Percentiles rank a stretch among this genome's conserved stretches.
Evolutionary conservation across 2,797 vertebrate genomes (phyloP).

Genomic region (Champsocephalus gunnari): DNA sequence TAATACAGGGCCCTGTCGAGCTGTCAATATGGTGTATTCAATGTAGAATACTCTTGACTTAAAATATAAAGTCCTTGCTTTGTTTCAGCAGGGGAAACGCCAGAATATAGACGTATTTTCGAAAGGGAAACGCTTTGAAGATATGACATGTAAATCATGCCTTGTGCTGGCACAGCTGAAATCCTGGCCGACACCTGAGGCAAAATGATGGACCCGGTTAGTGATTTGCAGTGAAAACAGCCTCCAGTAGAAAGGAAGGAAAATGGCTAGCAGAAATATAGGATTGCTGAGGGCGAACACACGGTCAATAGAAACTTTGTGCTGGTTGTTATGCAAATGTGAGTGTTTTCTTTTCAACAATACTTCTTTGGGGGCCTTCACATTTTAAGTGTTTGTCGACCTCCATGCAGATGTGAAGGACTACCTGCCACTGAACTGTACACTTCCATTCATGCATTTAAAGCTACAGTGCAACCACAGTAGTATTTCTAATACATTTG

Average conservation of each 20-base stretch:
- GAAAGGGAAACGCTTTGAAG: conserved; percentile 25
- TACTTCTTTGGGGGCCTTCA: conserved; percentile 3
- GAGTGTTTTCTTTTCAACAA: conserved; percentile 27
- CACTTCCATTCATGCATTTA: not conserved
- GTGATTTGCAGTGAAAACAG: conserved; percentile 59
- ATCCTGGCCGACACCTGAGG: conserved; percentile 49
- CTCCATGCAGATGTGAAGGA: not conserved
- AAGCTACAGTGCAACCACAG: not conserved
- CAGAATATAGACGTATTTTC: conserved; percentile 11
- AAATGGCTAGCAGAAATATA: conserved; percentile 44
- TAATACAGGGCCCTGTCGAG: not conserved
- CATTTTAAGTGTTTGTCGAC: conserved; percentile 15
- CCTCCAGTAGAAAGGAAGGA: conserved; percentile 32
- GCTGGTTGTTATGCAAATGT: conserved; percentile 32
- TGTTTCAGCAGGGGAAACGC: conserved; percentile 17
- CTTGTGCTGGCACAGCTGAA: conserved; percentile 39
- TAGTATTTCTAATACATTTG: not conserved
- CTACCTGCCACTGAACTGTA: conserved; percentile 7
- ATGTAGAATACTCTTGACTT: conserved; percentile 39
- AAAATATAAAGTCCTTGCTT: conserved; percentile 28
- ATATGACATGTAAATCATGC: conserved; percentile 61
- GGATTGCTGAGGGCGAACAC: conserved; percentile 47
- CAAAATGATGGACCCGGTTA: conserved; percentile 50
- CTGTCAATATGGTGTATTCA: conserved; percentile 11
- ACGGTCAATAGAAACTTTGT: conserved; percentile 45